Percentiles rank a stretch among this genome's conserved stretches.
Evolutionary conservation across 2,888 invertebrate species (phyloP).

Genomic region (Geotrupes spiniger): DNA sequence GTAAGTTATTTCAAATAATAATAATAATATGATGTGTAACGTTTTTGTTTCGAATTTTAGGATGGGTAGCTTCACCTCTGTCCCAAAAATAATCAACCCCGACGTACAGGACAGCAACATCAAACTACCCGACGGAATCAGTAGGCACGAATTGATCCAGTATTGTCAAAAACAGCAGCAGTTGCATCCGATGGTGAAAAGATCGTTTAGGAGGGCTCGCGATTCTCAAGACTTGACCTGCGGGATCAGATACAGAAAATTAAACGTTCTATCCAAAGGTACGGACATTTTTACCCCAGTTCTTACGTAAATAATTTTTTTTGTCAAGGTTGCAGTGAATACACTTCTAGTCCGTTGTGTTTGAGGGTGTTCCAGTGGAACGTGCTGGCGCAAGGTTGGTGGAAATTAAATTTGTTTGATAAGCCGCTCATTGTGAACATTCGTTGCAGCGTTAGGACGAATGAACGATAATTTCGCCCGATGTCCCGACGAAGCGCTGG

Average conservation of each 20-base stretch:
- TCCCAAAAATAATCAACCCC: constrained; percentile 62
- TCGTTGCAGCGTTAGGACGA: constrained; percentile 58
- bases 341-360: constrained; percentile 49
- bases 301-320: background rate
- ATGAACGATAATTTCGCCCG: constrained; percentile 69
- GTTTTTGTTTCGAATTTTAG: no score
- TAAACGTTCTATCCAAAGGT: constrained; percentile 54
- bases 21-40: background rate
- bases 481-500: constrained; percentile 68
- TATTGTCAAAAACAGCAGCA: constrained; percentile 54
- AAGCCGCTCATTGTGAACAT: constrained; percentile 14
- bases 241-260: constrained; percentile 45
- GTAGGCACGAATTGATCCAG: constrained; percentile 54
- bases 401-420: constrained; percentile 5
- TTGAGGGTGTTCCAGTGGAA: constrained; percentile 70
- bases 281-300: constrained; percentile 10
- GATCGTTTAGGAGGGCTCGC: constrained; percentile 40
- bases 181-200: constrained; percentile 51
- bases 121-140: constrained; percentile 51
- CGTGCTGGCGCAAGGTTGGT: constrained; percentile 65
- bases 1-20: background rate
- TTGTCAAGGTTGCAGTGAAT: constrained; percentile 52
- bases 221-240: constrained; percentile 28
- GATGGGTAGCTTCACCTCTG: constrained; percentile 72
- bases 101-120: constrained; percentile 62